A percentile compares a stretch with the other conserved stretches of the same genome.
phyloP scores from a whole-genome alignment of 1,140 invertebrate species.

The Colletes latitarsis region DNA sequence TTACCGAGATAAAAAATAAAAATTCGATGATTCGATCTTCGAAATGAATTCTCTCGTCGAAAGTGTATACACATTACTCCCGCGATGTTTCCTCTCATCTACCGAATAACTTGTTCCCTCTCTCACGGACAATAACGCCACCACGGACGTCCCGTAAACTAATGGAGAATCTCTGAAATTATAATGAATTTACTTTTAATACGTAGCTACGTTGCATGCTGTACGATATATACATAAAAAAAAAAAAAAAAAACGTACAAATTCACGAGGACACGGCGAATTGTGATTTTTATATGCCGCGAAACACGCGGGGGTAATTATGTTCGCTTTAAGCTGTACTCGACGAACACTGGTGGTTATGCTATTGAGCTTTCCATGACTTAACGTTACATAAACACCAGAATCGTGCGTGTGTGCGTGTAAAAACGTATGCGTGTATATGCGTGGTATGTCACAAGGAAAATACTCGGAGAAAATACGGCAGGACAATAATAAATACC shows the following conservation, averaged over 20 bases:
- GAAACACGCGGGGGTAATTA: constrained; percentile 43
- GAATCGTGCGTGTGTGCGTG: constrained; percentile 56
- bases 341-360: constrained; percentile 73
- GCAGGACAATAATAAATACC: constrained; percentile 78
- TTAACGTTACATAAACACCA: constrained; percentile 58
- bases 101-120: neutral
- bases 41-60: constrained; percentile 52
- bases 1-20: constrained; percentile 67
- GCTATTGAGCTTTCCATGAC: constrained; percentile 79
- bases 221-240: too few species aligned
- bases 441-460: constrained; percentile 63
- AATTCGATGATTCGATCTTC: constrained; percentile 57
- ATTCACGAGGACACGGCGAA: constrained; percentile 19
- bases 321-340: constrained; percentile 60
- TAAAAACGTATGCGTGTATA: constrained; percentile 51
- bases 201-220: too few species aligned
- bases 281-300: constrained; percentile 32
- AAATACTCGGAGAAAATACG: constrained; percentile 72
- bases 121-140: constrained; percentile 6
- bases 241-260: neutral
- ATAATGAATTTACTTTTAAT: neutral
- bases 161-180: neutral
- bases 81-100: constrained; percentile 38
- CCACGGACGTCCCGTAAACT: neutral
- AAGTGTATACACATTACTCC: constrained; percentile 48